Evolutionary conservation across 2,113 vertebrate species (phyloP), one percentile per base, ranked within the genome.

Genomic region (Trogon surrucura): DNA sequence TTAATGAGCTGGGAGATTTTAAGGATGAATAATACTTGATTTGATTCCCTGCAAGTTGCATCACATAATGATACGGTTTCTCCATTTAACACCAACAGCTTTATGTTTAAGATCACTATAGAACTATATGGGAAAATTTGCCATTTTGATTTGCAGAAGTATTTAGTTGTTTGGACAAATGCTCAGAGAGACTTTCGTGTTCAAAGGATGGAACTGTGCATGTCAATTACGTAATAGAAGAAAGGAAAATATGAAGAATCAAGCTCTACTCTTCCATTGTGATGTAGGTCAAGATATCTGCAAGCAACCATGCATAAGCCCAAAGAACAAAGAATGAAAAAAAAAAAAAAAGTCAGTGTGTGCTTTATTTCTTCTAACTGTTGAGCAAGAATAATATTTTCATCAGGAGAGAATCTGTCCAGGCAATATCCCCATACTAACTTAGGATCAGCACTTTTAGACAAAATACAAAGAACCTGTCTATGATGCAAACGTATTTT

Each of bases 401-500:
- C 23, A 75, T 91, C 61, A 88, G 75, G 87, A 88, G 54, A 88
- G 25, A 85, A 71, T 82, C 94, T 88, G 94, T 83, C 65, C 51
- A 69, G 64, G 19, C 48, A 94, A 89, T 94, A 95, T 94, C 93
- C 91, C 94, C 89, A 89, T 94, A 66, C 50, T 44, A 86, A 92
- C 30, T 72, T 38, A 73, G 74, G 87, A 95, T 70, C 51, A 62
- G 71, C 95, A 89, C 80, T 95, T 89, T 19, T 10, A 64, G 48
- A 88, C 66, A 80, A 92, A 95, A 89, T 51, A 75, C 53, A 81
- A 85, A 12, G 27, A 70, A 73, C 71, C 82, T 69, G 30, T 54
- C 47, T 77, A 77, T 41, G 20, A 88, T 77, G 54, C 72, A 94
- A 97, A 95, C 73, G 81, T 89, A 95, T 88, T 96, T 91, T 93